Percentiles rank a stretch among this genome's conserved stretches.
These are phyloP conservation scores for Drosophila rellima DNA, from an alignment of 2,888 invertebrate species.

Conservation along the genomic window DNA sequence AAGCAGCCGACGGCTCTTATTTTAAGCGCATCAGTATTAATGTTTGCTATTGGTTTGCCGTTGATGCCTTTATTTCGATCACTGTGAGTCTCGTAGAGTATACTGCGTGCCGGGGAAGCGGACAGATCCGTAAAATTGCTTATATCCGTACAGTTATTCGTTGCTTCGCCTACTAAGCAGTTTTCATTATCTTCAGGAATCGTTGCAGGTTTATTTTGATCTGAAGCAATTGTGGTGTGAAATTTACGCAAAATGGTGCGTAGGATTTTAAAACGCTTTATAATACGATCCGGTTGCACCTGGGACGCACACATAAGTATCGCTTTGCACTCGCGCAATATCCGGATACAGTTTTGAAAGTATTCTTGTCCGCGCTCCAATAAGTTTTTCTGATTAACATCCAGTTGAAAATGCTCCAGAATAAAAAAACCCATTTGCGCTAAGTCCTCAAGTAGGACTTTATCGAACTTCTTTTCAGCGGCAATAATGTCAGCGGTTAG, in stretches of 20 bases:
- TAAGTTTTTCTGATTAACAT: conserved; percentile 69
- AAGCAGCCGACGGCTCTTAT: conserved; percentile 53
- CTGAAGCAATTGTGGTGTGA: conserved; percentile 48
- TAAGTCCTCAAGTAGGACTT: conserved; percentile 67
- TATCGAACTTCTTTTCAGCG: conserved; percentile 68
- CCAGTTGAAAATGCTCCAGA: conserved; percentile 80
- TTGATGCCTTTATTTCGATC: conserved; percentile 10
- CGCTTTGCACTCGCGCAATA: conserved; percentile 83
- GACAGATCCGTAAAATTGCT: conserved; percentile 10
- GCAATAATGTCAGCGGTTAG: conserved; percentile 63
- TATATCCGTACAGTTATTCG: conserved; percentile 16
- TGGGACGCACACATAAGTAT: conserved; percentile 81
- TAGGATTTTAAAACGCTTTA: conserved; percentile 84
- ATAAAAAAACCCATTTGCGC: conserved; percentile 78
- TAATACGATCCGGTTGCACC: conserved; percentile 76
- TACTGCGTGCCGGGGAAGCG: conserved; percentile 61
- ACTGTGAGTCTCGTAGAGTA: conserved; percentile 71
- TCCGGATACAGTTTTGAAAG: conserved; percentile 74
- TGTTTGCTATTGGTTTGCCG: neutral
- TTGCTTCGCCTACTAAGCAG: neutral
- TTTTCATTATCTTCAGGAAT: conserved; percentile 4
- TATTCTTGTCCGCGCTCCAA: conserved; percentile 53
- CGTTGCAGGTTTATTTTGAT: conserved; percentile 4
- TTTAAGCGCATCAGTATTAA: conserved; percentile 11
- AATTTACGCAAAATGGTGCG: conserved; percentile 81